Conservation (phyloP, 2,888 invertebrate genomes). For the Drosophila acutilabella region DNA sequence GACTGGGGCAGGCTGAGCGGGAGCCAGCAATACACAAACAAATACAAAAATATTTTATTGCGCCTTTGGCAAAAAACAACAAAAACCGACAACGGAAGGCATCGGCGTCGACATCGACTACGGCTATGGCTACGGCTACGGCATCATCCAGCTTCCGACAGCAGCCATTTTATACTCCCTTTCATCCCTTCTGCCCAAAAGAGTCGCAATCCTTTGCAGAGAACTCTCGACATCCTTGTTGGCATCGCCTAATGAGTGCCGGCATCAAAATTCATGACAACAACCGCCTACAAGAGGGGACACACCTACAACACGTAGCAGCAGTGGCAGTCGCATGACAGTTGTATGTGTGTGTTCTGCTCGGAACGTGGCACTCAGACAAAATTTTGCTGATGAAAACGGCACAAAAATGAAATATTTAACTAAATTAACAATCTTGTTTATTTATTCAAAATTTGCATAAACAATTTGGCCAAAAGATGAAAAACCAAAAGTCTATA, state of each 20-base stretch:
- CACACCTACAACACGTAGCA: constrained; percentile 67
- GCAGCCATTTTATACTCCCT: not conserved
- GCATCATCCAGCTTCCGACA: constrained; percentile 24
- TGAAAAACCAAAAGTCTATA: constrained; percentile 82
- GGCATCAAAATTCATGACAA: constrained; percentile 78
- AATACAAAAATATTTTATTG: constrained; percentile 76
- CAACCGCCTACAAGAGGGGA: constrained; percentile 53
- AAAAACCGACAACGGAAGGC: constrained; percentile 16
- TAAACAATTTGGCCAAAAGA: constrained; percentile 81
- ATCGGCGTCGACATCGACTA: constrained; percentile 18
- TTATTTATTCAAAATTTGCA: constrained; percentile 82
- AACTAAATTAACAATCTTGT: constrained; percentile 82
- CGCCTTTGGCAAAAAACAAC: constrained; percentile 56
- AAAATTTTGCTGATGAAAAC: constrained; percentile 75
- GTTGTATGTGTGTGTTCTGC: not conserved
- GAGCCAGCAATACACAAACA: constrained; percentile 57
- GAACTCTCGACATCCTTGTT: constrained; percentile 49
- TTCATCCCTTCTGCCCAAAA: not conserved
- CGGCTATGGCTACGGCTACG: not conserved
- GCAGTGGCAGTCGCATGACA: not conserved
- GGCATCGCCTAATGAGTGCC: constrained; percentile 74
- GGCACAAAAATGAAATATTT: constrained; percentile 82
- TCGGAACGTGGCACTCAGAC: constrained; percentile 36
- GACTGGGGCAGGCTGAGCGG: not conserved
- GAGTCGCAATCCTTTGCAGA: constrained; percentile 71